Evolutionary conservation across 2,888 invertebrate genomes (phyloP).

Genomic region (Euphydryas editha): DNA sequence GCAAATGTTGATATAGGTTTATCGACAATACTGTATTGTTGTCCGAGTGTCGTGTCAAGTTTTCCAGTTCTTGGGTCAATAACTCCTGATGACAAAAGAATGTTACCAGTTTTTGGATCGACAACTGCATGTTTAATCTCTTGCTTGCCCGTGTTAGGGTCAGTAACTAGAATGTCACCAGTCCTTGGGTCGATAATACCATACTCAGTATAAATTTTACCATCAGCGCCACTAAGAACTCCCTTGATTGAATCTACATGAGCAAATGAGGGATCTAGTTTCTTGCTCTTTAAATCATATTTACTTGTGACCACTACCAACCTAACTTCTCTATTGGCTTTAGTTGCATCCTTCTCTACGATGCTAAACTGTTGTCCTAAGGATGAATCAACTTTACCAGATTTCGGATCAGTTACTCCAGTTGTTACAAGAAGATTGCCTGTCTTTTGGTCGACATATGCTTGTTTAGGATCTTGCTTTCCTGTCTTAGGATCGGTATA

Average conservation of each 20-base stretch:
- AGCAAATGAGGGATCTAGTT: conserved; percentile 80
- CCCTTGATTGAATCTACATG: conserved; percentile 77
- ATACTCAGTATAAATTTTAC: conserved; percentile 85
- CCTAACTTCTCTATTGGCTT: conserved; percentile 85
- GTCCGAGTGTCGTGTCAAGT: conserved; percentile 81
- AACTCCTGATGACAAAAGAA: conserved; percentile 80
- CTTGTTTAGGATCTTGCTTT: conserved; percentile 86
- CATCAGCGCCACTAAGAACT: conserved; percentile 83
- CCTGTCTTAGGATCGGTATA: conserved; percentile 86
- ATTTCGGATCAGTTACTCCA: conserved; percentile 86
- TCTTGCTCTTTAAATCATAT: conserved; percentile 82
- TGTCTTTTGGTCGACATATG: conserved; percentile 88
- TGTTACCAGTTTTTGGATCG: conserved; percentile 81
- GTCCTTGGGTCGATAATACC: conserved; percentile 85
- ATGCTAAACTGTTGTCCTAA: conserved; percentile 87
- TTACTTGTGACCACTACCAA: conserved; percentile 84
- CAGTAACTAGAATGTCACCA: conserved; percentile 75
- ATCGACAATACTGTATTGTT: conserved; percentile 85
- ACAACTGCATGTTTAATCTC: conserved; percentile 72
- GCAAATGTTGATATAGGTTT: conserved; percentile 80
- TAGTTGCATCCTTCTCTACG: conserved; percentile 86
- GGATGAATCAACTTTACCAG: conserved; percentile 86
- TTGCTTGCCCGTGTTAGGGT: conserved; percentile 73
- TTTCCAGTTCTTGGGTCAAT: conserved; percentile 84
- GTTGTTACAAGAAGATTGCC: conserved; percentile 86